These are phyloP conservation scores for Aphelinus certus DNA, from an alignment of 1,140 invertebrate genomes.

Conservation along the genomic window DNA sequence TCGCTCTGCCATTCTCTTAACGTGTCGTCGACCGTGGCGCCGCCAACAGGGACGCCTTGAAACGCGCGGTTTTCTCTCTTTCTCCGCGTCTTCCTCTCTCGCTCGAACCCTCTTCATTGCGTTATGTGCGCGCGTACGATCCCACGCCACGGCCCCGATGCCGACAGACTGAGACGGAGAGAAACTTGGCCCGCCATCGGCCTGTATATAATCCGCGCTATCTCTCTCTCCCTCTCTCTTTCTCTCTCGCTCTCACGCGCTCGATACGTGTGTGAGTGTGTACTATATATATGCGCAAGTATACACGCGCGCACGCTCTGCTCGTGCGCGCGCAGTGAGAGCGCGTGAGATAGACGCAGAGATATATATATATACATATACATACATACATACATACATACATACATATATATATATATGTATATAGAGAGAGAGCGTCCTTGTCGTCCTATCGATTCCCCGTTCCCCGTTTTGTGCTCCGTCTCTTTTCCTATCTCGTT, in stretches of 20 bases:
- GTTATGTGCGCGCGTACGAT: constrained; percentile 23
- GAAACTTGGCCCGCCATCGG: constrained; percentile 32
- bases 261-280: constrained; percentile 1
- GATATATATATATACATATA: too few species aligned
- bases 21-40: constrained; percentile 44
- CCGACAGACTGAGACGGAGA: constrained; percentile 36
- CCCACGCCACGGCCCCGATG: constrained; percentile 31
- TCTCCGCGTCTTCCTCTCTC: background rate
- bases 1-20: constrained; percentile 28
- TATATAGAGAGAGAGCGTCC: constrained; percentile 45
- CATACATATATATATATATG: background rate
- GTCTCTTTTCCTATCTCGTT: constrained; percentile 25
- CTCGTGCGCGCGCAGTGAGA: constrained; percentile 11
- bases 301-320: background rate
- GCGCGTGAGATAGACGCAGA: background rate
- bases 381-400: too few species aligned
- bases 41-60: constrained; percentile 49
- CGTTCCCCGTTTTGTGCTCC: constrained; percentile 40
- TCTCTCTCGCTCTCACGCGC: background rate
- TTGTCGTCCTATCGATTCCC: constrained; percentile 61
- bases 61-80: constrained; percentile 26
- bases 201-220: background rate
- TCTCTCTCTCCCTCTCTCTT: constrained; percentile 6
- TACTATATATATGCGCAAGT: constrained; percentile 10
- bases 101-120: constrained; percentile 3